Base-by-base conservation (phyloP, 2,797 vertebrate species). In the Poliocrania exsul region DNA sequence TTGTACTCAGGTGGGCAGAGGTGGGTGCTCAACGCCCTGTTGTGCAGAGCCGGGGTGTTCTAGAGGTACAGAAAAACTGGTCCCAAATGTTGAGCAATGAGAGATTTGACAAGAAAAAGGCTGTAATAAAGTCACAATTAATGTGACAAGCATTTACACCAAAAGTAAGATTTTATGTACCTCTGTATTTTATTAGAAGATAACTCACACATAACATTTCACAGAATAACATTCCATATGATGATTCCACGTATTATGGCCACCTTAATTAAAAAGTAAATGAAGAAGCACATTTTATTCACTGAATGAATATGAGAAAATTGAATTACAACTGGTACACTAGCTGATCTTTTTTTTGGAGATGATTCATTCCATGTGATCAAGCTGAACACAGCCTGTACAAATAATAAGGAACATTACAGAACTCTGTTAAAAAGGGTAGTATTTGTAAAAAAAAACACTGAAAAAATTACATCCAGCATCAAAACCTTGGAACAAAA, bases 401-500 rank as follows among this genome's bases (percentile, higher is more conserved):
- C 23, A 82, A 79, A 67, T 80, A 82, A 58, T 50, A 64, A 7
- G n/a, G 67, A 82, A 50, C 1, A 0, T 64, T 82, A 60, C 88
- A 89, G 38, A 85, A 74, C 31, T 75, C 53, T 61, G 40, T 40
- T 88, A n/a, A 38, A 53, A 88, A 56, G n/a, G 15, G 24, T 74
- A 65, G 9, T 24, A 79, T 69, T 83, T 81, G 40, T 56, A 67
- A 16, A 28, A 49, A 75, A 66, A 53, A 54, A 13, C 21, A 42
- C 18, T 28, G 49, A 50, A 79, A 77, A 81, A 54, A 17, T 0
- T 2, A 25, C 51, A 58, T 25, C 64, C 0, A 2, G 35, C 29
- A 35, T 74, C 92, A 71, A 78, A 12, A 8, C 12, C 8, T 16
- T 53, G 47, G n/a, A 83, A 89, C 13, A 79, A 90, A 95, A 91